Evolutionary conservation across 2,113 vertebrate genomes (phyloP), one percentile per base, ranked within the genome.

Genomic region (Gulo gulo): DNA sequence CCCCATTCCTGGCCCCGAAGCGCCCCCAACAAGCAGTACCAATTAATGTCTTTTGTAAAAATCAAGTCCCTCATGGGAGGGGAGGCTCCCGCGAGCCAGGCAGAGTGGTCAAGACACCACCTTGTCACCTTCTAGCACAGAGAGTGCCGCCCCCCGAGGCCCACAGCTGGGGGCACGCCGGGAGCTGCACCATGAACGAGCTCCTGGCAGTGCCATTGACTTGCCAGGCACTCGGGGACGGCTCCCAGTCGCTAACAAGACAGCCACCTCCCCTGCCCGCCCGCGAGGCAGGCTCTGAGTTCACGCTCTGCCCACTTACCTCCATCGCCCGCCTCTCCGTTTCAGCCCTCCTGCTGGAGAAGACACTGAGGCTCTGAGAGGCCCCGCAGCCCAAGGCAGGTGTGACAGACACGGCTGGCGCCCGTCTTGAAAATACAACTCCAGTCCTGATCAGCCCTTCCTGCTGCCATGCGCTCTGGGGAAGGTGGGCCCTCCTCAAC

Each of bases 141-240:
- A 29, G 14, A 31, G 45, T 5, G 16, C 36, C 7, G 8, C 55
- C 34, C 21, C 2, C 16, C 31, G 11, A 31, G 74, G 74, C 16
- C 18, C 4, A 34, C 0, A 4, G 55, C 61, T 7, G 15, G 45
- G 42, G 23, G 39, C 1, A 0, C 0, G 0, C 5, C 5, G 2
- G 13, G 80, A 13, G 14, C 18, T 2, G 12, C 15, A 2, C 39
- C 59, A 6, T 0, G 52, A 34, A 9, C 26, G 3, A 36, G 81
- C 39, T 31, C 11, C 57, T 7, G 36, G 21, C 0, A 1, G 20
- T 13, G 15, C 63, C 21, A 10, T 1, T 3, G 18, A 45, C 76
- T 16, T 0, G 0, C 47, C 39, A 55, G 57, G 14, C 57, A 55
- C 15, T 24, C 6, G 21, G 34, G 34, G 55, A 10, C 0, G 26